phyloP scores from a whole-genome alignment of 2,797 vertebrate species.

The Paratrypauchen microcephalus region DNA sequence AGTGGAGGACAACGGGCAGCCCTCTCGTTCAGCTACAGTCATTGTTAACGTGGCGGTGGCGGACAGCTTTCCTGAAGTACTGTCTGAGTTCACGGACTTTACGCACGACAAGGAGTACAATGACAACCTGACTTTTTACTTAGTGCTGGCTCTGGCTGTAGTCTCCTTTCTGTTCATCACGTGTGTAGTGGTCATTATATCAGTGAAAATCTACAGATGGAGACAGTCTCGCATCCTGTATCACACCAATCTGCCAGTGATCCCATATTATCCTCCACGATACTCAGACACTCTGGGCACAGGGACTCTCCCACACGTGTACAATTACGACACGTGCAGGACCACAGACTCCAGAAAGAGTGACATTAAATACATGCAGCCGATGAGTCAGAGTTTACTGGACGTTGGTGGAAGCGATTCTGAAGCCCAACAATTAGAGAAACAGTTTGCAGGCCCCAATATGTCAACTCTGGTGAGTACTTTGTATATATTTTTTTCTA shows the following conservation, averaged over 20 bases:
- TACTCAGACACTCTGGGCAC: conserved; percentile 39
- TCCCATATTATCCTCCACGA: conserved; percentile 52
- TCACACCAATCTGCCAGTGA: conserved; percentile 37
- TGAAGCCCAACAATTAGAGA: no score
- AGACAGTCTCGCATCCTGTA: no score
- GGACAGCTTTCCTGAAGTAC: conserved; percentile 71
- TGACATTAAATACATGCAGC: no score
- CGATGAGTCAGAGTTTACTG: not conserved
- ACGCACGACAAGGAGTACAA: conserved; percentile 47
- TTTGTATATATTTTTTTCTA: no score
- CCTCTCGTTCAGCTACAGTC: conserved; percentile 75
- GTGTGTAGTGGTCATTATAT: conserved; percentile 43
- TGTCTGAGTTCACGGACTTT: conserved; percentile 65
- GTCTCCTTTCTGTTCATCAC: conserved; percentile 51
- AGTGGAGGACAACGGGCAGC: conserved; percentile 81
- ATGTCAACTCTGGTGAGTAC: not conserved
- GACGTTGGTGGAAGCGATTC: not conserved
- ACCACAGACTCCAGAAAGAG: no score
- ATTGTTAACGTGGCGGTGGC: conserved; percentile 71
- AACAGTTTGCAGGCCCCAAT: no score
- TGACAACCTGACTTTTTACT: conserved; percentile 49
- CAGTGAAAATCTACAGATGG: conserved; percentile 11
- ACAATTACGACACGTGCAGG: no score
- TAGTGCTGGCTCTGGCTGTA: conserved; percentile 44
- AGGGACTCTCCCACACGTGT: conserved; percentile 37